Conservation (phyloP, 2,797 vertebrate genomes). For the Dipus sagitta region DNA sequence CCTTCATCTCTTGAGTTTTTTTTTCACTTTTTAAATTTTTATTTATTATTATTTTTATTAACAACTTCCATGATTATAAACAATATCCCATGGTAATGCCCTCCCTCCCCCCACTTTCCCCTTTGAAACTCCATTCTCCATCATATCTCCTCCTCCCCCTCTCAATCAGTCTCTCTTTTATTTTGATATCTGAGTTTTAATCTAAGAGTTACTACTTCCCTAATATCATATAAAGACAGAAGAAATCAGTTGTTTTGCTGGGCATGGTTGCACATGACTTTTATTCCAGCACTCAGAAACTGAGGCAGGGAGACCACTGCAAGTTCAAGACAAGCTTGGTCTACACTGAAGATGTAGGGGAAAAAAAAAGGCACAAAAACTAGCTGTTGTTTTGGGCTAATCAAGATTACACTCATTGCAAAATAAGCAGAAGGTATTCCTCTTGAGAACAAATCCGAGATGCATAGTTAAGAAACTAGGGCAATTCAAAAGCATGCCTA, state of each 20-base stretch:
- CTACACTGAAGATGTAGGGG: background rate
- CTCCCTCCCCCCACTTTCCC: too few species aligned
- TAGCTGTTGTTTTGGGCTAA: slow-evolving; percentile 35
- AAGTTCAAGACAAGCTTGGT: background rate
- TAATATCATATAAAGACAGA: background rate
- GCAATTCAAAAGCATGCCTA: slow-evolving; percentile 18
- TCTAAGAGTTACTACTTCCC: slow-evolving; percentile 46
- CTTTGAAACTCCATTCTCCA: too few species aligned
- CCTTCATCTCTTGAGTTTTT: background rate
- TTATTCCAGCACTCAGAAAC: background rate
- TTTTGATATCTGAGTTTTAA: too few species aligned
- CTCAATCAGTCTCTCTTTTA: too few species aligned
- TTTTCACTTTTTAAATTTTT: too few species aligned
- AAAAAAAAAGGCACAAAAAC: background rate
- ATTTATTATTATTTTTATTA: too few species aligned
- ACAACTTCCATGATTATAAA: too few species aligned
- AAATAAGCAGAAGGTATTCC: background rate
- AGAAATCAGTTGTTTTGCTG: slow-evolving; percentile 18
- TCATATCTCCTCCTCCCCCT: too few species aligned
- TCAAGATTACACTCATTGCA: slow-evolving; percentile 47
- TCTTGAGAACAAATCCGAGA: slow-evolving; percentile 43
- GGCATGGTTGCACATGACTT: background rate
- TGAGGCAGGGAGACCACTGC: background rate
- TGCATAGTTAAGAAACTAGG: background rate
- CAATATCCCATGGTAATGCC: too few species aligned